Percentiles rank a stretch among this genome's conserved stretches.
phyloP scores from a whole-genome alignment of 1,140 invertebrate species.

The Oncopodura yosiiana region DNA sequence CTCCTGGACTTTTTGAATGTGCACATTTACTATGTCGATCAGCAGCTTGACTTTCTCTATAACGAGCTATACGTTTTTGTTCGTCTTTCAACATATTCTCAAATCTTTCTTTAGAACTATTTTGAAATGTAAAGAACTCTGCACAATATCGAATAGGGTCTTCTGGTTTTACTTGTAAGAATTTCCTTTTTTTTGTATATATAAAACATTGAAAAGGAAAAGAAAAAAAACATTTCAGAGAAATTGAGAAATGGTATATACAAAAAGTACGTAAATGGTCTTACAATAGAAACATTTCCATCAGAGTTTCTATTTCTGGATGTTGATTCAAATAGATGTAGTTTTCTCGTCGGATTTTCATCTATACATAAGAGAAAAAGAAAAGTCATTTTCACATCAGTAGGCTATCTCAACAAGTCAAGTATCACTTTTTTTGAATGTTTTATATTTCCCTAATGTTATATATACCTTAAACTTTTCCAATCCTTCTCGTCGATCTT shows the following conservation, averaged over 20 bases:
- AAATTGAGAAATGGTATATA: neutral
- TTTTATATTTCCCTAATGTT: neutral
- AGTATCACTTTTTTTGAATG: neutral
- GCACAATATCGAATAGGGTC: slow-evolving; percentile 1
- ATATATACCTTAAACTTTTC: slow-evolving; percentile 11
- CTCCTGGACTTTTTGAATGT: neutral
- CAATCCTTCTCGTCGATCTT: neutral
- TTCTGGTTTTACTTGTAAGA: neutral
- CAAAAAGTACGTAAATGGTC: neutral
- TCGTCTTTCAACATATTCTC: neutral
- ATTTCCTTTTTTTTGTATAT: too few relatives aligned
- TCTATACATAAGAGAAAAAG: neutral
- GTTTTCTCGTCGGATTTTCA: slow-evolving; percentile 13
- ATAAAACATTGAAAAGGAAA: too few relatives aligned
- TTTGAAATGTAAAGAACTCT: slow-evolving; percentile 14
- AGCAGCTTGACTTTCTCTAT: neutral
- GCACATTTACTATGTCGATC: neutral
- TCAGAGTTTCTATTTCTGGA: slow-evolving; percentile 15
- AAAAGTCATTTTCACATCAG: neutral
- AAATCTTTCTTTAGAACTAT: neutral
- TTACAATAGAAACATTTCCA: slow-evolving; percentile 1
- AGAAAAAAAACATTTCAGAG: neutral
- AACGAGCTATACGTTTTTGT: neutral
- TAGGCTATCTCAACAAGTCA: neutral
- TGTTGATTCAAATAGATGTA: slow-evolving; percentile 10